Evolutionary conservation across 2,113 vertebrate species (phyloP).

Genomic region (Fulica atra): DNA sequence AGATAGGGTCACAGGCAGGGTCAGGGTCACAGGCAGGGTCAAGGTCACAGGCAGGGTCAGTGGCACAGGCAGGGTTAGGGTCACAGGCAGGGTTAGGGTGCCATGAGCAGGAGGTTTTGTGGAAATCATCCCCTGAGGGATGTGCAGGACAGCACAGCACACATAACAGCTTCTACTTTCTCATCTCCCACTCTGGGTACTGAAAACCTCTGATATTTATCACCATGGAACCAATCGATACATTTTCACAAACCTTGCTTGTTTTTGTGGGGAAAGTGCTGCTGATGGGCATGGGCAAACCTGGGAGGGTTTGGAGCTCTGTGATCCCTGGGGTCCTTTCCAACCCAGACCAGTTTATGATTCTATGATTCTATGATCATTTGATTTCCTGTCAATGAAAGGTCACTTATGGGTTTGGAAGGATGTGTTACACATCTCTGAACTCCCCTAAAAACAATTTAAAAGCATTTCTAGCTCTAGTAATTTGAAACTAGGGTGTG

Average conservation of each 20-base stretch:
- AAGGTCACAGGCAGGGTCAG: no score
- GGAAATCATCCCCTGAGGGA: neutral
- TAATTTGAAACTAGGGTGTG: neutral
- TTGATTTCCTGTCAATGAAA: constrained; percentile 16
- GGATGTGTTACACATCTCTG: neutral
- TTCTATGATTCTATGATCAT: neutral
- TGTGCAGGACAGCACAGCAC: neutral
- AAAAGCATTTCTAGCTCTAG: neutral
- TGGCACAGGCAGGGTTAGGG: neutral
- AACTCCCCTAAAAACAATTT: neutral
- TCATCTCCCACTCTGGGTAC: no score
- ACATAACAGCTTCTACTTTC: neutral
- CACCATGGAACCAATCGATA: accelerated
- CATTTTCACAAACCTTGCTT: neutral
- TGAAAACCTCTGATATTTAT: neutral
- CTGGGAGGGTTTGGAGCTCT: no score
- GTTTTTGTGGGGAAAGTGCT: neutral
- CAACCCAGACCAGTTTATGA: neutral
- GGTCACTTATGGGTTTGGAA: neutral
- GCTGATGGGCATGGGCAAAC: neutral
- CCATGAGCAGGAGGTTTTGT: neutral
- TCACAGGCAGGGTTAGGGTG: neutral
- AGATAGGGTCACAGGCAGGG: no score
- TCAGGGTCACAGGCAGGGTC: no score
- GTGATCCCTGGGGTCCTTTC: no score